Conservation (phyloP, 2,797 vertebrate genomes). For the Onychomys torridus region DNA sequence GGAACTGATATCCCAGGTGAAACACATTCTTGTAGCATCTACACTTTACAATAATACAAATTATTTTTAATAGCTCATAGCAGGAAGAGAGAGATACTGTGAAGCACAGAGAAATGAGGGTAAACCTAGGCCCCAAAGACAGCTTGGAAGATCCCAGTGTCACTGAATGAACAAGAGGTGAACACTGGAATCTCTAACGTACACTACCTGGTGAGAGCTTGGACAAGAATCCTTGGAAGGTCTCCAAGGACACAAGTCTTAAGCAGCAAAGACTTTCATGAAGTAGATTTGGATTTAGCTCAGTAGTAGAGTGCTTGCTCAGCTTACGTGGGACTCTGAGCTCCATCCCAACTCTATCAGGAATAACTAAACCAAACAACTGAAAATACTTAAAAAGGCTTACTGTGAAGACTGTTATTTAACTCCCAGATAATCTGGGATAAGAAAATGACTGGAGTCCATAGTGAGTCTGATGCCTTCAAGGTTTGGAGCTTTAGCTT, state of each 20-base stretch:
- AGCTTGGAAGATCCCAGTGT: background rate
- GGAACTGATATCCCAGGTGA: background rate
- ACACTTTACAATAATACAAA: conserved; percentile 1
- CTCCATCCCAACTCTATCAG: background rate
- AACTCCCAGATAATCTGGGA: background rate
- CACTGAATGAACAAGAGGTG: background rate
- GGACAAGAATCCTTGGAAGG: background rate
- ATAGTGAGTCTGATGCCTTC: background rate
- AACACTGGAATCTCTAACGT: background rate
- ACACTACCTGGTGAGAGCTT: background rate
- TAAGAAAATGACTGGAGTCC: background rate
- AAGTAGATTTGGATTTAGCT: background rate
- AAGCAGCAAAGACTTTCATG: background rate
- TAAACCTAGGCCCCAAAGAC: background rate
- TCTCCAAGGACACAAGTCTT: background rate
- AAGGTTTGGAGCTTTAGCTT: background rate
- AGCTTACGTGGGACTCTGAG: background rate
- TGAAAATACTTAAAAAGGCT: background rate
- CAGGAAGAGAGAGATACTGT: background rate
- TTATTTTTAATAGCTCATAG: background rate
- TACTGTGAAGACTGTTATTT: background rate
- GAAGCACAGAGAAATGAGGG: background rate
- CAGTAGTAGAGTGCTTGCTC: background rate
- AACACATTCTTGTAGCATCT: background rate
- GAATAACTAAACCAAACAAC: background rate